Base-by-base conservation (phyloP, 2,113 vertebrate species). In the Cyprinodon tularosa region DNA sequence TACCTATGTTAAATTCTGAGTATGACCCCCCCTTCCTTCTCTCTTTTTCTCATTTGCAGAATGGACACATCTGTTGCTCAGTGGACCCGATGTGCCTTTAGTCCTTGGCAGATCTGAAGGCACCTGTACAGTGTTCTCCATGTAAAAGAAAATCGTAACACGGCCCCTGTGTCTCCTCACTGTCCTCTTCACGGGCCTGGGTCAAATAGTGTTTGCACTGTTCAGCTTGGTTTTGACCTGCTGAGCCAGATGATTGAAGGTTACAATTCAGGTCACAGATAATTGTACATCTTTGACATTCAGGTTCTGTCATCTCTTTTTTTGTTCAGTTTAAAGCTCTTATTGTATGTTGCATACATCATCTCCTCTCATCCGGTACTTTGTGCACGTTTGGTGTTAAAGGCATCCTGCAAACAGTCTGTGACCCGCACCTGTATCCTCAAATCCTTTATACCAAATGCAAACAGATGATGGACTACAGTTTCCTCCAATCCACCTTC, bases 61-160 rank as follows among this genome's bases (percentile, higher is more conserved):
- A 99, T 20, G 97, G 97, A 93, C 97, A 99, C 83, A 91, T 96
- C 93, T 99, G 97, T 94, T 99, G 98, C 94, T 98, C 96, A 95
- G 97, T 99, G 95, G 97, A 99, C 88, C 98, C 97, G 93, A 96
- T 97, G 95, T 99, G 98, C 96, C 98, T 99, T 96, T 98, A 99
- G 96, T 96, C 94, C 80, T 9, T 89, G 95, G 93, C 95, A 84
- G 86, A 84, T 36, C 88, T 80, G 87, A 93, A 92, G 92, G 91
- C 84, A 81, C 83, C 84, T 93, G 93, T 95, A 93, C 90, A 93
- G 91, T 82, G 75, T 90, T 92, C 86, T 90, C 86, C 88, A 89
- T 93, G 91, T 88, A 87, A 77, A 90, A 84, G 81, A 74, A 67
- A 67, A 29, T 63, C 57, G 37, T 45, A 65, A 76, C 86, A 81